Evolutionary conservation across 2,113 vertebrate genomes (phyloP).

Genomic region (Myxocyprinus asiaticus): DNA sequence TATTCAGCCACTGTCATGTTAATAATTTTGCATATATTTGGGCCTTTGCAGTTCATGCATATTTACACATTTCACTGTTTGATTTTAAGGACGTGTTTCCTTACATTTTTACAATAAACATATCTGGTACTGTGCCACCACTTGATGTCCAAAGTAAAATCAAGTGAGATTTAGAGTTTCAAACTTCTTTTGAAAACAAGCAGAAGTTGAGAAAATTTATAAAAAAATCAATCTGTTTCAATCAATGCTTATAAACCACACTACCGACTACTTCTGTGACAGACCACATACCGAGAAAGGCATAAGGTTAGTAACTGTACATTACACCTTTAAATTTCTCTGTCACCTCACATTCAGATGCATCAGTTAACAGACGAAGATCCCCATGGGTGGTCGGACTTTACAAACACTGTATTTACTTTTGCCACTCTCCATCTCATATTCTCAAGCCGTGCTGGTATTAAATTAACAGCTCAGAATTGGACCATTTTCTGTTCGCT

Average conservation of each 20-base stretch:
- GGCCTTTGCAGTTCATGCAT: too few species aligned
- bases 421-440: conserved; percentile 42
- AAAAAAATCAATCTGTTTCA: background rate
- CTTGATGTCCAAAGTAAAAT: too few species aligned
- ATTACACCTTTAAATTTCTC: conserved; percentile 2
- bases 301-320: conserved; percentile 3
- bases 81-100: too few species aligned
- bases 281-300: background rate
- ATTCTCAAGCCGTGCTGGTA: conserved; percentile 42
- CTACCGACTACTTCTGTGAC: background rate
- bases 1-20: too few species aligned
- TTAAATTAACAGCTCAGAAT: conserved; percentile 51
- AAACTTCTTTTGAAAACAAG: too few species aligned
- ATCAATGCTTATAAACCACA: background rate
- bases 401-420: conserved; percentile 51
- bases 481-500: conserved; percentile 47
- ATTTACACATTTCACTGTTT: too few species aligned
- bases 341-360: background rate
- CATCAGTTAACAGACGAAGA: conserved; percentile 25
- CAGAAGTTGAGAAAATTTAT: background rate
- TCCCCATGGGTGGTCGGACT: conserved; percentile 15
- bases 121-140: too few species aligned
- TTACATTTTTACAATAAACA: too few species aligned
- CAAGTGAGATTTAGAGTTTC: too few species aligned
- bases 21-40: too few species aligned